Evolutionary conservation across 1,140 invertebrate species (phyloP).

Genomic region (Pseudachorutes palmiensis): DNA sequence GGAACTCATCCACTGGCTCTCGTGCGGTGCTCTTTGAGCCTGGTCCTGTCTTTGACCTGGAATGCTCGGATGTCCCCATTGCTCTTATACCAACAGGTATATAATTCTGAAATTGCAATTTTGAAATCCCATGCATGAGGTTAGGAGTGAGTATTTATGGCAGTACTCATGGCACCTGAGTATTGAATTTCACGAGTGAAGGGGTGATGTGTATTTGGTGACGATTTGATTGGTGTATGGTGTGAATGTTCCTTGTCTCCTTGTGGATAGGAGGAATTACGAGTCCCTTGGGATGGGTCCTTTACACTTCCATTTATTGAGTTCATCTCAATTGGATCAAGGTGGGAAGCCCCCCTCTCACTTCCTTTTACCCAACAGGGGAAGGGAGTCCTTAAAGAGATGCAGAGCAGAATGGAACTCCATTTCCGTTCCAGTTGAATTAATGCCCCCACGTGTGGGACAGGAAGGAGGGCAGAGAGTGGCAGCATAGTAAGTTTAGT

Average conservation of each 20-base stretch:
- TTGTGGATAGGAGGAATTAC: no score
- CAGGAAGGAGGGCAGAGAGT: neutral
- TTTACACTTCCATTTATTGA: conserved; percentile 25
- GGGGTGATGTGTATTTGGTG: neutral
- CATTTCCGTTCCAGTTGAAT: neutral
- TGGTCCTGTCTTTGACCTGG: conserved; percentile 36
- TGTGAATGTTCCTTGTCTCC: no score
- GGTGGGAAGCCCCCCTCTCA: neutral
- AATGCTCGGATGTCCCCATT: conserved; percentile 34
- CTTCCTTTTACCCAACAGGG: neutral
- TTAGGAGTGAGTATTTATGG: neutral
- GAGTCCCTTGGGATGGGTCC: conserved; percentile 26
- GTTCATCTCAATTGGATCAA: conserved; percentile 34
- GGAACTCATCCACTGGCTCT: conserved; percentile 26
- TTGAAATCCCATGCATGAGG: neutral
- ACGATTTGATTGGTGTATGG: no score
- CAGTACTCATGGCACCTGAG: no score
- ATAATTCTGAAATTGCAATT: neutral
- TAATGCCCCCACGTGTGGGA: neutral
- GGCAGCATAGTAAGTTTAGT: neutral
- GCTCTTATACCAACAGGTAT: conserved; percentile 38
- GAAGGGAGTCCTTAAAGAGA: neutral
- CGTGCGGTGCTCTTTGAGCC: conserved; percentile 23
- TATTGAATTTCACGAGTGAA: neutral
- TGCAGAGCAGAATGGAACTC: neutral